Base-by-base conservation (phyloP, 2,888 invertebrate species). In the Drosophila nr. medialis region DNA sequence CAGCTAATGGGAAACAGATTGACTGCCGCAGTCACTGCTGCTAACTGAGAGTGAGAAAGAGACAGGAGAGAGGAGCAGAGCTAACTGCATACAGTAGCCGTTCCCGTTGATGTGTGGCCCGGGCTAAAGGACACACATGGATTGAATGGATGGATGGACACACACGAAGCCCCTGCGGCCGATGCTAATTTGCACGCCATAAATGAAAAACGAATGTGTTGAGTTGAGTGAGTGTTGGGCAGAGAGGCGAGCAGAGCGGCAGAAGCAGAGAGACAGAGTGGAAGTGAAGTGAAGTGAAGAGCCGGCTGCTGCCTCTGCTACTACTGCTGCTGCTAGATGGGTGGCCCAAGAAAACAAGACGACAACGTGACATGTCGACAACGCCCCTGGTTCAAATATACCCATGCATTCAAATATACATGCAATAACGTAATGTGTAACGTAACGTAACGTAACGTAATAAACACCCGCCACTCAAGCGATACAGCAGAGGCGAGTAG, bases 111-210 rank as follows among this genome's bases (percentile, higher is more conserved):
- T 85, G 74, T 70, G 71, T 78, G 77, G 83, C 69, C 81, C 53
- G 78, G 49, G 64, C 86, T 69, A 72, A 86, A 86, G 84, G 89
- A 89, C 84, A 56, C 8, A 42, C n/a, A 50, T 27, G 49, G 10
- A 72, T 24, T 45, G 45, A 15, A 45, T 24, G 45, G 24, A 24
- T 24, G 45, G 24, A 45, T 48, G 69, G 55, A 64, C 76, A 59
- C 62, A 88, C 83, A 88, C 89, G 85, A 87, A 64, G 83, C 75
- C 79, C 87, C 69, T 72, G 64, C 69, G 85, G 88, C 80, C 71
- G 72, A 82, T 82, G 86, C 90, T 86, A 90, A 86, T 86, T 86
- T 90, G 88, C 86, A 90, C 83, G 81, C 89, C 88, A 88, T 90
- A 90, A 86, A 90, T 76, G 89, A 75, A 83, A 85, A 83, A 82